Evolutionary conservation across 2,888 invertebrate genomes (phyloP), one percentile per base, ranked within the genome.

Genomic region (Agriopis marginaria): DNA sequence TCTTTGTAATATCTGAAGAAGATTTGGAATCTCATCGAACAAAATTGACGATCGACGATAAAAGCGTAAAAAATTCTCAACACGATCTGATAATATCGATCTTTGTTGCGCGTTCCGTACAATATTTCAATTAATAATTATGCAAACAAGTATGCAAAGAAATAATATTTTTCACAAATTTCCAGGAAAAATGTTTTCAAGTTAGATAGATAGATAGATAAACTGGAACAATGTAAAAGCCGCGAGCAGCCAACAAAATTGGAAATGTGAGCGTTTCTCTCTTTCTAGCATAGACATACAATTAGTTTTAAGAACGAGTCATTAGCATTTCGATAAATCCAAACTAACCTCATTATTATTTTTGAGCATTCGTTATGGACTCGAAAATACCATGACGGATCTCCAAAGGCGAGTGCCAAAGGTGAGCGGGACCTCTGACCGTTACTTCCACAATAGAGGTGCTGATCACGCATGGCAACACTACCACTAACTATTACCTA

Each of bases 1-100:
- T 49, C 44, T 54, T 17, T 49, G 62, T 70, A 56, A 62, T 62
- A 62, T 66, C 63, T 12, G 45, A 70, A 71, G 71, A 69, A 61
- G 77, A 87, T 87, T 85, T 85, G 86, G 80, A 87, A 83, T 87
- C 85, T 92, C 91, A 92, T 91, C 88, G 83, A 79, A 87, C 80
- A 86, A 90, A 92, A 92, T 91, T 91, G 90, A 86, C 83, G 86
- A 77, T 78, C 71, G 76, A 81, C 78, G 77, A 77, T 83, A 76
- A 70, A 78, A 75, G 70, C 70, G 68, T 72, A 79, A 82, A 82
- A 79, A 79, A 72, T 63, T 73, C 70, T 68, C 70, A 74, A 66
- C 63, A 75, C 67, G 64, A 63, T 62, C 68, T 66, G 72, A 75
- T 62, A 66, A 58, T 61, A 67, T 68, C 66, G 60, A 45, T 53